A percentile compares a stretch with the other conserved stretches of the same genome.
Evolutionary conservation across 64 coral and sea anemone genomes (phyloP).

Genomic region (Anthopleura sola): DNA sequence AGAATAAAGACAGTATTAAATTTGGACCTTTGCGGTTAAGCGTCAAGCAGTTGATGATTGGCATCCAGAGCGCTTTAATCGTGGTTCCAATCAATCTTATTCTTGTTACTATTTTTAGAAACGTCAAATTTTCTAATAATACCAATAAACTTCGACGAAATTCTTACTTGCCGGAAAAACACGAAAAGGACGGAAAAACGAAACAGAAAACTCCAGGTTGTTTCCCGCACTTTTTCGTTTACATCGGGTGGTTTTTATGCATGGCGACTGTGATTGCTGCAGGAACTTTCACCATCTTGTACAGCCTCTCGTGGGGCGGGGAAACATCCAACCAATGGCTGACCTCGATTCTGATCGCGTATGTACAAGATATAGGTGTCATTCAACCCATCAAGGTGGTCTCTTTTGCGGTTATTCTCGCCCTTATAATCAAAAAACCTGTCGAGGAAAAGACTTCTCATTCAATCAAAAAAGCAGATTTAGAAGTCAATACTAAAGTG

Average conservation of each 20-base stretch:
- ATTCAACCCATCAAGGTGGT: conserved; percentile 83
- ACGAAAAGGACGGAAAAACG: background rate
- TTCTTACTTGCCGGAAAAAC: background rate
- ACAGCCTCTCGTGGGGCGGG: conserved; percentile 79
- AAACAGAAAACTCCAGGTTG: conserved; percentile 35
- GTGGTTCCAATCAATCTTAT: conserved; percentile 71
- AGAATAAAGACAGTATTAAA: conserved; percentile 51
- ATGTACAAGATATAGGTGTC: conserved; percentile 74
- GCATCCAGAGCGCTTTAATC: conserved; percentile 60
- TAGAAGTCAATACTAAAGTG: conserved; percentile 56
- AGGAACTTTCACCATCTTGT: conserved; percentile 60
- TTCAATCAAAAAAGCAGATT: conserved; percentile 15
- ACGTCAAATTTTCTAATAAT: conserved; percentile 20
- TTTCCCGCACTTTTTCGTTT: conserved; percentile 77
- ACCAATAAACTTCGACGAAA: background rate
- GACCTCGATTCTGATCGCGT: conserved; percentile 68
- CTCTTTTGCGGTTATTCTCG: conserved; percentile 55
- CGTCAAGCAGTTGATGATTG: conserved; percentile 65
- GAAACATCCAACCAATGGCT: conserved; percentile 84
- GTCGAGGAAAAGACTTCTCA: conserved; percentile 68
- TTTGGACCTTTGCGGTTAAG: conserved; percentile 76
- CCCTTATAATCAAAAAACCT: conserved; percentile 79
- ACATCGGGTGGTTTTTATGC: conserved; percentile 74
- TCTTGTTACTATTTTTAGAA: conserved; percentile 70
- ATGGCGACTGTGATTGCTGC: conserved; percentile 46